Base-by-base conservation (phyloP, 2,888 invertebrate genomes). In the Ophioninae sp. region DNA sequence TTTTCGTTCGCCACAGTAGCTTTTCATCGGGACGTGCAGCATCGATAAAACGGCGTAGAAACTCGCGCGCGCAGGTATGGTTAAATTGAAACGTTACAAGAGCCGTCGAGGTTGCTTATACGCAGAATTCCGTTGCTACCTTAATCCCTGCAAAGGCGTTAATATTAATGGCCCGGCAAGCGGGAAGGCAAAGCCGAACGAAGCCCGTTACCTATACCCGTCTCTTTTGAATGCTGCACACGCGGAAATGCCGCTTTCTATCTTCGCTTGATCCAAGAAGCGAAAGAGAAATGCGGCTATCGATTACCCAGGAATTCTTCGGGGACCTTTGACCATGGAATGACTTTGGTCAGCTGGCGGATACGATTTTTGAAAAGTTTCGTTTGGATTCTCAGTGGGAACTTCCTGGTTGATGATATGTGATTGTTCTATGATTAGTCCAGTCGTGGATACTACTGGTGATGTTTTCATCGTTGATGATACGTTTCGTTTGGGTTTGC, bases 81-180 rank as follows among this genome's bases (percentile, higher is more conserved):
- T 84, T 82, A 85, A 86, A 88, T 88, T 87, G 86, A 87, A 88
- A 87, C 85, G 85, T 87, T 86, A 79, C 58, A 79, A 69, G 63
- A 80, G 22, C 41, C 51, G 13, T 72, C 30, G 71, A 79, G 64
- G 41, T 64, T 65, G 71, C 63, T n/a, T 56, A 58, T 79, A 22
- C 39, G 51, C 20, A 63, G 10, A 20, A 63, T 51, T 17, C 22
- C 6, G 20, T 13, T 20, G 44, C n/a, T 22, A 68, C 59, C 20
- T 78, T 64, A 78, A 71, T 69, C 77, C 41, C 30, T n/a, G 13
- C 51, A 56, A 20, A 56, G 23, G n/a, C 37, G 59, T 10, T 22
- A 10, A 58, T 59, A 68, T 68, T 68, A 41, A 65, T 65, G 22
- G 20, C 41, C 13, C 10, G 39, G n/a, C 13, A n/a, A 30, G 20